These are phyloP conservation scores for Clarias laeviceps DNA, from an alignment of 2,797 vertebrate genomes.

Conservation along the genomic window DNA sequence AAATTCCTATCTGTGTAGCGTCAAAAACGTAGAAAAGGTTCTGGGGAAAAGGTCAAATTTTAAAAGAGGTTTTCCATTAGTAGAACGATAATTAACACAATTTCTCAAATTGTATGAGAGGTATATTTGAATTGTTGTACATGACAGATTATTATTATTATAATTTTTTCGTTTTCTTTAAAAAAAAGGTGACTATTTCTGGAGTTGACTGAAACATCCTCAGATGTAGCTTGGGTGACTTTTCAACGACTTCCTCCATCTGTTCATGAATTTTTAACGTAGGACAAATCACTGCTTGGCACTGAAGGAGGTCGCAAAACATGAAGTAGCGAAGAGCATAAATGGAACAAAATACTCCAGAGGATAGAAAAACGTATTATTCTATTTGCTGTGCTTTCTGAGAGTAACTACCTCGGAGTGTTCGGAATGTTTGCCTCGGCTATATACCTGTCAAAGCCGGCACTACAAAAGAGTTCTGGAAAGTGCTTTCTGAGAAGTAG, in stretches of 20 bases:
- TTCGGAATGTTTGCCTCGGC: constrained; percentile 15
- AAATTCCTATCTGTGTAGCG: background rate
- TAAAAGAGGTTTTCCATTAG: background rate
- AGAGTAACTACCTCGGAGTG: constrained; percentile 3
- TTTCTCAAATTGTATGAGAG: background rate
- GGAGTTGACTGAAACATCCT: background rate
- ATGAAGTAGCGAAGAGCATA: background rate
- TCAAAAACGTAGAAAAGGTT: no score
- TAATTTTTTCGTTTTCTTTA: background rate
- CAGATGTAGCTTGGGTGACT: background rate
- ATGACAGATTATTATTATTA: background rate
- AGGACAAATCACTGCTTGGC: constrained; percentile 7
- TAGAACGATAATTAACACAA: background rate
- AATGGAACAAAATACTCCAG: constrained; percentile 11
- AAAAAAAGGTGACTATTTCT: background rate
- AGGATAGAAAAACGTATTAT: constrained; percentile 8
- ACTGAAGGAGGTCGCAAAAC: background rate
- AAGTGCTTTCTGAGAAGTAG: constrained; percentile 16
- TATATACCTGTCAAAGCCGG: constrained; percentile 8
- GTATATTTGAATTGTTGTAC: background rate
- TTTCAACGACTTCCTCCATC: background rate
- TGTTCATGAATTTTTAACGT: constrained; percentile 16
- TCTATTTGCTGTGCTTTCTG: constrained; percentile 17
- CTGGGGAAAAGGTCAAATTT: background rate
- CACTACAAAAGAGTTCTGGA: constrained; percentile 7